Base-by-base conservation (phyloP, 2,797 vertebrate genomes). In the Mus spretus region DNA sequence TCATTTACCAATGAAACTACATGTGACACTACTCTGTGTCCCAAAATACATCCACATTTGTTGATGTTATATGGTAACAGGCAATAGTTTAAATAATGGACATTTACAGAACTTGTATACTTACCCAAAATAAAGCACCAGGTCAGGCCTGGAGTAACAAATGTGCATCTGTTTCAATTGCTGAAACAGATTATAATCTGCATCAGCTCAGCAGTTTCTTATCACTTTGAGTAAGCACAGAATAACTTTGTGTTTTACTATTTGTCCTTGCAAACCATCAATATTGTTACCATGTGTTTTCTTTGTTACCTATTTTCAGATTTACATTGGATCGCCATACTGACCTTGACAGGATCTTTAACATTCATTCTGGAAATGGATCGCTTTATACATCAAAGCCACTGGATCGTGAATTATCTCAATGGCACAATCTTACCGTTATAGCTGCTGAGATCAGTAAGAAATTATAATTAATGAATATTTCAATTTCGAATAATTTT, bases 341-440 rank as follows among this genome's bases (percentile, higher is more conserved):
- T 1, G 99, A 99, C 98, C 99, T 99, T 98, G 99, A 99, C 98
- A 98, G 99, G 77, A 99, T 99, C 97, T 99, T 99, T 98, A 99
- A 99, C 97, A 98, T 99, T 97, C 99, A 99, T 97, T 98, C 99
- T 81, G 99, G 99, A 95, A 99, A 99, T 2, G 99, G 99, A 61
- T 99, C 99, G 1, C 98, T 99, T 98, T 99, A 99, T 98, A 99
- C 99, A 87, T 99, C 99, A 88, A 99, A 99, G 95, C 98, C 99
- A 50, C 99, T 99, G 97, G 99, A 99, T 98, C 98, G 99, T 72
- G 99, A 99, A 97, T 98, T 99, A 94, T 99, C 98, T 92, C 98
- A 99, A 70, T 99, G 99, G 99, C 99, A 99, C 98, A 99, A 99
- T 98, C 99, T 99, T 97, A 99, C 99, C 0, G 98, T 99, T 97